Evolutionary conservation across 2,113 vertebrate genomes (phyloP).

Genomic region (Rhadina sibilatrix): DNA sequence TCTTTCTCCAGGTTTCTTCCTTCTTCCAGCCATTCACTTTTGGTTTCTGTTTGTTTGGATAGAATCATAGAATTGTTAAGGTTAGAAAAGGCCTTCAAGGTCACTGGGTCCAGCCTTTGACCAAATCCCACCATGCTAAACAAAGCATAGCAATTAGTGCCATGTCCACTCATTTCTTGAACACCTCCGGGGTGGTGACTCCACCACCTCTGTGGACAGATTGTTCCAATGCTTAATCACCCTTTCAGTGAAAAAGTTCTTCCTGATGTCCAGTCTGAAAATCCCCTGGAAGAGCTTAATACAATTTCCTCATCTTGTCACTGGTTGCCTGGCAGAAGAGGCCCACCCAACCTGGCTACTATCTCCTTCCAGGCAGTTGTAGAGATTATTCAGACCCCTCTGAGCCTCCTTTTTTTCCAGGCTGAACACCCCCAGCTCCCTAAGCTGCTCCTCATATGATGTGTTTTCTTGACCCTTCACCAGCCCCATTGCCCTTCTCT

Average conservation of each 20-base stretch:
- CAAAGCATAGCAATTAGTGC: neutral
- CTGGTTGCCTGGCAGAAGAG: neutral
- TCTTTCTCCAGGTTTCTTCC: neutral
- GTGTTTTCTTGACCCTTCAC: neutral
- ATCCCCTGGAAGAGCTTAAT: neutral
- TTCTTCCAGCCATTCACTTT: neutral
- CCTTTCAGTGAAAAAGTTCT: neutral
- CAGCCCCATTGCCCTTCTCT: neutral
- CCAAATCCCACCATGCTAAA: neutral
- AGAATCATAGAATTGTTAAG: neutral
- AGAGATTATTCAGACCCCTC: neutral
- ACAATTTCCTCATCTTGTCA: neutral
- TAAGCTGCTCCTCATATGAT: neutral
- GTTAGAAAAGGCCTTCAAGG: neutral
- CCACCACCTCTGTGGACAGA: neutral
- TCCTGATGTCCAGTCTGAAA: neutral
- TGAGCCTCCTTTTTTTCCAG: neutral
- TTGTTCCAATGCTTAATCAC: neutral
- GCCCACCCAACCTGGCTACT: neutral
- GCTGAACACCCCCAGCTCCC: neutral
- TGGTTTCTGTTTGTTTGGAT: neutral
- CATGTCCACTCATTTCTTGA: neutral
- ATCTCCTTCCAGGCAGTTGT: neutral
- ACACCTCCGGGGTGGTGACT: rapidly evolving
- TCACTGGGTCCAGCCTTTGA: neutral